Evolutionary conservation across 2,113 vertebrate species (phyloP).

Genomic region (Mionectes macconnelli): DNA sequence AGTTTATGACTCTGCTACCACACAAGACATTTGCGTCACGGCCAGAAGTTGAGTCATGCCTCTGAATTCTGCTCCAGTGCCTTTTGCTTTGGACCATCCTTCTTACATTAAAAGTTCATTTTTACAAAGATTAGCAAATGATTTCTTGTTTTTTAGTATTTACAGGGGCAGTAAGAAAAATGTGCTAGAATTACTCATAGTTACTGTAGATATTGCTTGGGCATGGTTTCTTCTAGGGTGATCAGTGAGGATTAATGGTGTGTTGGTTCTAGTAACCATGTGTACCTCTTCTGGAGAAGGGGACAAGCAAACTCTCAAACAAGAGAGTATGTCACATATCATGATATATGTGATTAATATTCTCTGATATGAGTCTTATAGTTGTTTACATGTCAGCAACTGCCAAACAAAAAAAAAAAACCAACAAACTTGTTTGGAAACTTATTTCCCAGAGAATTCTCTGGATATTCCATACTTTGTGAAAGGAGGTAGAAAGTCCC

Average conservation of each 20-base stretch:
- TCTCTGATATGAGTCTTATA: neutral
- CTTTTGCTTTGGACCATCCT: neutral
- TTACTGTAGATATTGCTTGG: neutral
- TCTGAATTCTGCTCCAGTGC: neutral
- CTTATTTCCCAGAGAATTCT: neutral
- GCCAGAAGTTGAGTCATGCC: conserved; percentile 25
- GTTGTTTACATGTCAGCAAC: neutral
- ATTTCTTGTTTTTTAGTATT: neutral
- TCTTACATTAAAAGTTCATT: neutral
- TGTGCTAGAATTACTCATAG: neutral
- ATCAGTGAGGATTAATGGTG: neutral
- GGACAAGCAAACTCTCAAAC: neutral
- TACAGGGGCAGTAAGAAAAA: neutral
- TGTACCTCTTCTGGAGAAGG: neutral
- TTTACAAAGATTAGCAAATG: neutral
- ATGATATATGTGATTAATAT: neutral
- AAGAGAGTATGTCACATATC: neutral
- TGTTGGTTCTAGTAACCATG: neutral
- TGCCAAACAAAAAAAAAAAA: neutral
- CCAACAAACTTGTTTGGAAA: neutral
- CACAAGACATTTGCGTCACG: neutral
- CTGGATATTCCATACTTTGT: neutral
- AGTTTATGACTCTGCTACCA: conserved; percentile 33
- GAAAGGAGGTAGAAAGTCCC: neutral
- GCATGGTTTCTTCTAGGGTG: neutral